phyloP scores from a whole-genome alignment of 1,140 invertebrate species.

The Heliconius congener region DNA sequence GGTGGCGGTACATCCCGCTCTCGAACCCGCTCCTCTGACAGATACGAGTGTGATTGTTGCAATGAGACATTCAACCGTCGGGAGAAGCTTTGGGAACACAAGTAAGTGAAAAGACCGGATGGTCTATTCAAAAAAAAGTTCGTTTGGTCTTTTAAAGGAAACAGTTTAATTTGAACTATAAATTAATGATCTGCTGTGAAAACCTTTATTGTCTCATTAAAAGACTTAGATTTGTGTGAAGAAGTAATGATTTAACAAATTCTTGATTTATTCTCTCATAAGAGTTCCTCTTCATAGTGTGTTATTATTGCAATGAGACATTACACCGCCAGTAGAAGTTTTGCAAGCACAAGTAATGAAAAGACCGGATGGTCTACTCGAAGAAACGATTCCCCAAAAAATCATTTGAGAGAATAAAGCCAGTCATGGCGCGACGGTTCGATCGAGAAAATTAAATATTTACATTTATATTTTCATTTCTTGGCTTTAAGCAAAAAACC shows the following conservation, averaged over 20 bases:
- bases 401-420: too few species aligned
- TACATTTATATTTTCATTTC: too few species aligned
- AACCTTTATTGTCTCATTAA: neutral
- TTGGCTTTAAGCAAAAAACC: too few species aligned
- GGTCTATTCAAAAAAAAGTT: constrained; percentile 35
- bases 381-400: too few species aligned
- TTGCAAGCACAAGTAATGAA: too few species aligned
- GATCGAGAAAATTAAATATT: too few species aligned
- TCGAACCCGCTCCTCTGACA: constrained; percentile 55
- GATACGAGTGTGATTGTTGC: constrained; percentile 79
- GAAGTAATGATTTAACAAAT: neutral
- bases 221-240: neutral
- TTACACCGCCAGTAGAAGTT: neutral
- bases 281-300: too few species aligned
- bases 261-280: too few species aligned
- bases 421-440: too few species aligned
- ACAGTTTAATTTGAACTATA: too few species aligned
- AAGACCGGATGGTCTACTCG: too few species aligned
- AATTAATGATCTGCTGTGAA: neutral
- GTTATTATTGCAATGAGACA: too few species aligned
- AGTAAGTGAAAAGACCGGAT: constrained; percentile 50
- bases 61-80: constrained; percentile 70
- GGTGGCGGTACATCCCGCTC: constrained; percentile 53
- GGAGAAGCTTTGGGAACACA: constrained; percentile 75
- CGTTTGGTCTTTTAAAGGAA: neutral